A percentile compares a stretch with the other conserved stretches of the same genome.
phyloP scores from a whole-genome alignment of 2,888 invertebrate genomes.

The Eristalinus sepulchralis region DNA sequence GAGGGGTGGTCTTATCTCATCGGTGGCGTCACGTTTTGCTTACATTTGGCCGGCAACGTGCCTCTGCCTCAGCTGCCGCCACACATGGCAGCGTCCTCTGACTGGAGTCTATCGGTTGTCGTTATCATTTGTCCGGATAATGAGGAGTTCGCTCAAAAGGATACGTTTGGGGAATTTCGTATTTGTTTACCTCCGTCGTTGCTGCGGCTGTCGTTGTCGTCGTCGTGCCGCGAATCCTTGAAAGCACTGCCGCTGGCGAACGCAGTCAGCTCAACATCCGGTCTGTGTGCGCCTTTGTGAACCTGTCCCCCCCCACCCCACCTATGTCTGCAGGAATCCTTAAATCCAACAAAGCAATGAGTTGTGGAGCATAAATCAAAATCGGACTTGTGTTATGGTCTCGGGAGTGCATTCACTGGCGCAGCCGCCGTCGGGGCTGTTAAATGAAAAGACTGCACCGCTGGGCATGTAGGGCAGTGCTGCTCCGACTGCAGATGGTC shows the following conservation, averaged over 20 bases:
- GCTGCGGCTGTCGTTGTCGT: neutral
- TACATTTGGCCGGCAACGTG: constrained; percentile 15
- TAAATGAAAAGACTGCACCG: constrained; percentile 6
- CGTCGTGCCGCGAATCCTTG: neutral
- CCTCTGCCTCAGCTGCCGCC: neutral
- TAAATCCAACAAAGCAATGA: neutral
- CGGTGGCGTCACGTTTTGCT: constrained; percentile 42
- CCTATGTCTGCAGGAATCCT: neutral
- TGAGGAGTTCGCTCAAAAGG: constrained; percentile 44
- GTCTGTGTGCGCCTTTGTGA: neutral
- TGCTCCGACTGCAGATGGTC: neutral
- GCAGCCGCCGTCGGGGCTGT: neutral
- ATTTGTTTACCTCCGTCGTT: constrained; percentile 12
- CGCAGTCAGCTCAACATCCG: neutral
- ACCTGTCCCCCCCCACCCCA: neutral
- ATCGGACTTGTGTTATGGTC: constrained; percentile 1
- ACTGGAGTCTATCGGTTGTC: constrained; percentile 17
- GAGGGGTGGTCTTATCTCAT: constrained; percentile 5
- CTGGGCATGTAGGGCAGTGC: constrained; percentile 5
- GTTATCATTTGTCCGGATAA: constrained; percentile 51
- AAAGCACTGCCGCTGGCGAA: neutral
- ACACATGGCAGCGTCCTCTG: neutral
- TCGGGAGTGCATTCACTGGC: neutral
- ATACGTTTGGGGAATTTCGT: constrained; percentile 32
- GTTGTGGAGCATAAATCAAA: constrained; percentile 38